Conservation (phyloP, 2,113 vertebrate genomes). For the Acanthisitta chloris region DNA sequence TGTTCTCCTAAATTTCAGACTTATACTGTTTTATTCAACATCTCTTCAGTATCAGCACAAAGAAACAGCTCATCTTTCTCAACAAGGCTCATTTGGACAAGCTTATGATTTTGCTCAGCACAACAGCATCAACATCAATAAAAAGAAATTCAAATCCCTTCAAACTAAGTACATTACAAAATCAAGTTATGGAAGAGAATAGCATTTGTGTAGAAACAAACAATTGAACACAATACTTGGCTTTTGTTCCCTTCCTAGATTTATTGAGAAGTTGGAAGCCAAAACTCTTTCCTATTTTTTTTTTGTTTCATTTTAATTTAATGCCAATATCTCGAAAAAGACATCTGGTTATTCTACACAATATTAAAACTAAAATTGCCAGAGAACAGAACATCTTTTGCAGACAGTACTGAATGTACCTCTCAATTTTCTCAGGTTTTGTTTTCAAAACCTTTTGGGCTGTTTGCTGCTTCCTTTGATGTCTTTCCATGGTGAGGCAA, state of each 20-base stretch:
- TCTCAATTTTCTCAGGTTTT: neutral
- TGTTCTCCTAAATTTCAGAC: neutral
- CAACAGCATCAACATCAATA: neutral
- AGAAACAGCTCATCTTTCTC: slow-evolving; percentile 25
- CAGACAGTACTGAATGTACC: slow-evolving; percentile 37
- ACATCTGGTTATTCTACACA: slow-evolving; percentile 48
- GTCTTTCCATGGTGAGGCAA: neutral
- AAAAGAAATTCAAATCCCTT: slow-evolving; percentile 11
- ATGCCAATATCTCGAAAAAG: slow-evolving; percentile 46
- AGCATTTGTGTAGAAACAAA: slow-evolving; percentile 55
- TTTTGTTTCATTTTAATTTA: slow-evolving; percentile 1
- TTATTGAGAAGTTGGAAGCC: slow-evolving; percentile 50
- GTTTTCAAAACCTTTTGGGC: neutral
- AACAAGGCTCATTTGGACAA: slow-evolving; percentile 12
- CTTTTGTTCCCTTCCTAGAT: slow-evolving; percentile 40
- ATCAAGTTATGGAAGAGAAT: slow-evolving; percentile 43
- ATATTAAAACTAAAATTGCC: neutral
- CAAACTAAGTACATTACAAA: slow-evolving; percentile 43
- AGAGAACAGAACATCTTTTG: slow-evolving; percentile 32
- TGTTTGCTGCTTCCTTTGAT: neutral
- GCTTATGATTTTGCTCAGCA: slow-evolving; percentile 8
- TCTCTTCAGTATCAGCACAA: neutral
- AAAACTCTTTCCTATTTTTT: neutral
- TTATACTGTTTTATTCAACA: neutral
- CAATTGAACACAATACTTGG: slow-evolving; percentile 32